A percentile compares a stretch with the other conserved stretches of the same genome.
These are phyloP conservation scores for Crossocerus cetratus DNA, from an alignment of 2,888 invertebrate genomes.

Conservation along the genomic window DNA sequence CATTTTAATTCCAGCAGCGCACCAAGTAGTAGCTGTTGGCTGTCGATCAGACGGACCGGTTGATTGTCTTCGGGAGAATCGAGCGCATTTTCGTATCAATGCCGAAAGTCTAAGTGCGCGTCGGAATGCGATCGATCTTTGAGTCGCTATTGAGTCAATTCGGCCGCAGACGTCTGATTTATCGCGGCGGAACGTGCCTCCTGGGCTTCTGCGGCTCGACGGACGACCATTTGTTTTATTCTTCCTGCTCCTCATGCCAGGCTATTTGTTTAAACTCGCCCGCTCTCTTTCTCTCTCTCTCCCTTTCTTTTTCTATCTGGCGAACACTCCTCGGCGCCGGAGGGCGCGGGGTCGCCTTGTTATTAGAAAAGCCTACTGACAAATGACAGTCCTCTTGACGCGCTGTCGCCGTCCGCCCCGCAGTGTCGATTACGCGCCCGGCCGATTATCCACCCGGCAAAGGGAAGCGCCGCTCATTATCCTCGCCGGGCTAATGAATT, in stretches of 20 bases:
- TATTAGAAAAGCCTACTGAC: constrained; percentile 61
- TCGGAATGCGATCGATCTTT: constrained; percentile 54
- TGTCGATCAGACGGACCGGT: background rate
- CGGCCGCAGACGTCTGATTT: constrained; percentile 61
- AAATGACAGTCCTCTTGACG: constrained; percentile 53
- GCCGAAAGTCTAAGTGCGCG: constrained; percentile 10
- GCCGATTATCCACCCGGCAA: constrained; percentile 3
- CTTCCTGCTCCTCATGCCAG: constrained; percentile 47
- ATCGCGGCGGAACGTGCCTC: constrained; percentile 70
- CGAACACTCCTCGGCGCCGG: constrained; percentile 6
- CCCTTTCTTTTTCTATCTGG: no score
- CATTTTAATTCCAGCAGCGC: background rate
- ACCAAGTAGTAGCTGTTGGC: background rate
- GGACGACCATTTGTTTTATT: constrained; percentile 70
- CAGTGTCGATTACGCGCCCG: constrained; percentile 11
- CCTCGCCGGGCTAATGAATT: background rate
- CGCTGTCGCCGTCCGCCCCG: constrained; percentile 30
- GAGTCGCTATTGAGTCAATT: constrained; percentile 52
- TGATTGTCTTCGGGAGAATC: constrained; percentile 1
- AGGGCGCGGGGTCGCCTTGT: constrained; percentile 42
- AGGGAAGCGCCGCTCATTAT: background rate
- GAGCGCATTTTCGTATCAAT: constrained; percentile 11
- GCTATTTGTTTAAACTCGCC: constrained; percentile 64
- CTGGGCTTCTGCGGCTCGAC: constrained; percentile 52
- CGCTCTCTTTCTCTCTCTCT: background rate